Evolutionary conservation across 2,797 vertebrate species (phyloP).

Genomic region (Myripristis murdjan): DNA sequence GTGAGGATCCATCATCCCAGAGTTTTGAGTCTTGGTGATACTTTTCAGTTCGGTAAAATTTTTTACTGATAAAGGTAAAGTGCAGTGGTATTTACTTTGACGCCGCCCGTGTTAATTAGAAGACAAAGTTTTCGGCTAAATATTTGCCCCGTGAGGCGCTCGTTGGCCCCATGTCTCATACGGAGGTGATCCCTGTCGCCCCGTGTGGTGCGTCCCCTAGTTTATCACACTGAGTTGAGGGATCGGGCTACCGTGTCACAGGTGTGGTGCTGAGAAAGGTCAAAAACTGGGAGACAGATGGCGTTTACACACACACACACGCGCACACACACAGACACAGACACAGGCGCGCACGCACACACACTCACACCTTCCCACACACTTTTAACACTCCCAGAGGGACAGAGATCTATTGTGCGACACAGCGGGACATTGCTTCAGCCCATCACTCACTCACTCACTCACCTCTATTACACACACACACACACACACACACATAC

Average conservation of each 20-base stretch:
- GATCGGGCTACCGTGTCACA: conserved; percentile 70
- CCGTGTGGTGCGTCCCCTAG: conserved; percentile 42
- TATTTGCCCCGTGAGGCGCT: conserved; percentile 19
- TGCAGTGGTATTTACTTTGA: background rate
- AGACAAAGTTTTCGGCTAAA: conserved; percentile 8
- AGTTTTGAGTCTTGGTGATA: background rate
- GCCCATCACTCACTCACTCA: conserved; percentile 50
- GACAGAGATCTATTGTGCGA: conserved; percentile 79
- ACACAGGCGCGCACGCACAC: too few relatives aligned
- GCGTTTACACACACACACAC: conserved; percentile 45
- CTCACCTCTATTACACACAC: background rate
- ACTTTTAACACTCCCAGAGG: conserved; percentile 80
- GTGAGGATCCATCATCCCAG: background rate
- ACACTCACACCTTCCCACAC: conserved; percentile 63
- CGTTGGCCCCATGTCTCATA: conserved; percentile 53
- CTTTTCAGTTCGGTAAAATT: too few relatives aligned
- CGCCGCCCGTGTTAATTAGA: background rate
- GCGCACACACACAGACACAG: too few relatives aligned
- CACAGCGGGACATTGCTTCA: conserved; percentile 73
- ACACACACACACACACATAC: conserved; percentile 13
- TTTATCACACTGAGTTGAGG: conserved; percentile 64
- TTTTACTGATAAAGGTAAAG: too few relatives aligned
- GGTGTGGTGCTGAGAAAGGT: conserved; percentile 79
- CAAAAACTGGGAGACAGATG: conserved; percentile 83
- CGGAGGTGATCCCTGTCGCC: conserved; percentile 58